Evolutionary conservation across 92 coral and sea anemone species (phyloP).

Genomic region (Umimayanthus kanabou): DNA sequence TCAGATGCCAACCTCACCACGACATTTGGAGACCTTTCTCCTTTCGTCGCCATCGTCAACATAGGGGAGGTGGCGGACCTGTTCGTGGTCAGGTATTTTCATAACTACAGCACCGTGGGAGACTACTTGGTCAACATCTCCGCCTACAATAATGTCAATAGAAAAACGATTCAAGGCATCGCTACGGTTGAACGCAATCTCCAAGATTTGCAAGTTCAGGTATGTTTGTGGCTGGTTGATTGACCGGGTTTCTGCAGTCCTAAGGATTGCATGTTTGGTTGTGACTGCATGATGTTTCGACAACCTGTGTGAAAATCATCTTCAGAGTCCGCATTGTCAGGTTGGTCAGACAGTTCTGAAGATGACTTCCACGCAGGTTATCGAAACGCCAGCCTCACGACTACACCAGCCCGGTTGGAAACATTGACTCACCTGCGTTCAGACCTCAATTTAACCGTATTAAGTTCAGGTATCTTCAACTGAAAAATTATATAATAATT

Average conservation of each 20-base stretch:
- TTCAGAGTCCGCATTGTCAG: too few relatives aligned
- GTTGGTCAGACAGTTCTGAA: too few relatives aligned
- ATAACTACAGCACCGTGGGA: slow-evolving; percentile 64
- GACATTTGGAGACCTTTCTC: slow-evolving; percentile 42
- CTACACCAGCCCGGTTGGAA: too few relatives aligned
- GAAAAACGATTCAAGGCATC: slow-evolving; percentile 37
- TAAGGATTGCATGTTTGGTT: too few relatives aligned
- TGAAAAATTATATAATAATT: too few relatives aligned
- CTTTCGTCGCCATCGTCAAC: slow-evolving; percentile 21
- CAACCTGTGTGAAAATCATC: too few relatives aligned
- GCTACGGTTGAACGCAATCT: slow-evolving; percentile 67
- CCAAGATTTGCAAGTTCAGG: slow-evolving; percentile 56
- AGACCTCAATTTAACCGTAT: too few relatives aligned
- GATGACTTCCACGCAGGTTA: too few relatives aligned
- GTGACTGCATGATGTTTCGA: too few relatives aligned
- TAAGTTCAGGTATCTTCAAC: slow-evolving; percentile 51
- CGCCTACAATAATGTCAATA: slow-evolving; percentile 58
- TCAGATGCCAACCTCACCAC: slow-evolving; percentile 46
- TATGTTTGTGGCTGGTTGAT: neutral
- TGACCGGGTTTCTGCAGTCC: too few relatives aligned
- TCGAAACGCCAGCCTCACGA: too few relatives aligned
- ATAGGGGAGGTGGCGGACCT: slow-evolving; percentile 55
- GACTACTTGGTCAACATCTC: slow-evolving; percentile 58
- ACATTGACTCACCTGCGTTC: too few relatives aligned
- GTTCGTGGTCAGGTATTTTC: slow-evolving; percentile 59